A percentile compares a stretch with the other conserved stretches of the same genome.
phyloP scores from a whole-genome alignment of 1,140 invertebrate genomes.

The Proctacanthus coquilletti region DNA sequence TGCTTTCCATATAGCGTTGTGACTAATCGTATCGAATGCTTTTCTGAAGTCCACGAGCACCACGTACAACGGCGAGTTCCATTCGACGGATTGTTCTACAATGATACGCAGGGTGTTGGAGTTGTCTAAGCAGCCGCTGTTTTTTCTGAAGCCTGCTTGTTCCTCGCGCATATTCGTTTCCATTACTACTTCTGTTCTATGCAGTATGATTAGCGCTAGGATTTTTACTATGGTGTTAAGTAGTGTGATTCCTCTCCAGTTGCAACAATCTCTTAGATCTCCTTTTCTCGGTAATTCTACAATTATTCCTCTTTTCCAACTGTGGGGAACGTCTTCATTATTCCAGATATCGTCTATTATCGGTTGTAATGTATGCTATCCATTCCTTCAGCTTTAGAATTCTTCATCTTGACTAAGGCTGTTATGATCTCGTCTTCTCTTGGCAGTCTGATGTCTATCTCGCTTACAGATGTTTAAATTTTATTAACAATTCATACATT shows the following conservation, averaged over 20 bases:
- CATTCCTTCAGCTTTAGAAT: background rate
- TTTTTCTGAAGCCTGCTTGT: background rate
- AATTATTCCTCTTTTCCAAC: background rate
- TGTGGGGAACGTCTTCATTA: background rate
- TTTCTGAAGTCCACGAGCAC: background rate
- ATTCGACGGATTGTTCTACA: background rate
- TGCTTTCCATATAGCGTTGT: background rate
- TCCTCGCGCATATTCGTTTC: background rate
- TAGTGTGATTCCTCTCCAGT: background rate
- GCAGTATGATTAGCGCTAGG: background rate
- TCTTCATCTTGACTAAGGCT: background rate
- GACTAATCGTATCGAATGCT: background rate
- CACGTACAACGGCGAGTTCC: background rate
- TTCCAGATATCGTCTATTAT: background rate
- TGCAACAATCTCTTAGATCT: background rate
- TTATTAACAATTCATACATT: too few relatives aligned
- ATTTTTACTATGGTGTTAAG: background rate
- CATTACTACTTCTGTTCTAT: background rate
- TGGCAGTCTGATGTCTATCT: too few relatives aligned
- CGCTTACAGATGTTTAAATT: too few relatives aligned
- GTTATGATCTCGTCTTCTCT: background rate
- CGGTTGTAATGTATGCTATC: background rate
- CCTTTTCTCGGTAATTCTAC: background rate
- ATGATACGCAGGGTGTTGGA: background rate
- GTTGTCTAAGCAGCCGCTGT: background rate